Evolutionary conservation across 2,113 vertebrate species (phyloP).

Genomic region (Hippopotamus amphibius): DNA sequence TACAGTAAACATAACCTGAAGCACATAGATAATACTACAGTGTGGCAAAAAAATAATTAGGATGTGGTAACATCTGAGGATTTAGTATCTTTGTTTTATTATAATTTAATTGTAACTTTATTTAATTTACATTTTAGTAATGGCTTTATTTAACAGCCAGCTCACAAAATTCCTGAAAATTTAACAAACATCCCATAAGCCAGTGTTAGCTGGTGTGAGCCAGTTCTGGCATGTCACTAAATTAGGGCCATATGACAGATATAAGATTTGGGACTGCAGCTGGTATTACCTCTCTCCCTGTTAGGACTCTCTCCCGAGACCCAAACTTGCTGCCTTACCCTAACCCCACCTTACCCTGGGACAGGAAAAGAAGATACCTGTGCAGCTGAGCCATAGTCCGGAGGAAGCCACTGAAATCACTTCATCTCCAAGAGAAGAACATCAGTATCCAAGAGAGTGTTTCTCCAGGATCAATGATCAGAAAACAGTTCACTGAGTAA

Average conservation of each 20-base stretch:
- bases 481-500: neutral
- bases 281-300: neutral
- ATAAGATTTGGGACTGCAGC: neutral
- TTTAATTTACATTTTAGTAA: neutral
- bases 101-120: neutral
- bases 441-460: neutral
- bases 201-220: neutral
- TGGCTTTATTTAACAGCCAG: neutral
- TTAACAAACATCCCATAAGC: neutral
- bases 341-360: neutral
- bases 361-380: neutral
- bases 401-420: neutral
- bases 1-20: neutral
- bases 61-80: neutral
- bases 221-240: neutral
- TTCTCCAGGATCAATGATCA: neutral
- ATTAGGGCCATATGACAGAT: too few species aligned
- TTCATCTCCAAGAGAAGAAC: neutral
- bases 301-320: neutral
- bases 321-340: neutral
- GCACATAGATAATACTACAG: neutral
- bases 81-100: neutral
- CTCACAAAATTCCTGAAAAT: neutral
- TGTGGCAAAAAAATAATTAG: neutral
- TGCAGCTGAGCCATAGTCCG: neutral